Evolutionary conservation across 1,140 invertebrate genomes (phyloP).

Genomic region (Lordiphosa collinella): DNA sequence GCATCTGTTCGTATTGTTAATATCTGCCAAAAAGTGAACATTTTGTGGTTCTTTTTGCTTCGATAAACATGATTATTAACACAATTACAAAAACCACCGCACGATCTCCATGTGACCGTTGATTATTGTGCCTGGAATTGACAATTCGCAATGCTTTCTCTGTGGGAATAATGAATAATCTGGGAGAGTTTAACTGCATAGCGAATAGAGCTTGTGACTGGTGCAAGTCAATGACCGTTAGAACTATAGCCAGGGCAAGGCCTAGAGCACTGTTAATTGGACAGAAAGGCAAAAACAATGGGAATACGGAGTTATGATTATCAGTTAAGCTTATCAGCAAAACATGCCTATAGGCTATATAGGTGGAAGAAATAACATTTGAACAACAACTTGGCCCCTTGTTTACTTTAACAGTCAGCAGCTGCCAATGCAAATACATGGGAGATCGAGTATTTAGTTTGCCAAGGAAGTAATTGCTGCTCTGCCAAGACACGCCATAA

Average conservation of each 20-base stretch:
- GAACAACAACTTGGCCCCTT: slow-evolving; percentile 15
- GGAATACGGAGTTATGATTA: background rate
- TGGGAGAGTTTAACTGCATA: background rate
- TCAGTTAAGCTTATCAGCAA: too few species aligned
- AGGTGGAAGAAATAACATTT: slow-evolving; percentile 20
- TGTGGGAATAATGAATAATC: background rate
- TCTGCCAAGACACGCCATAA: slow-evolving; percentile 21
- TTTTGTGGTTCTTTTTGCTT: slow-evolving; percentile 23
- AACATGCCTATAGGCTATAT: background rate
- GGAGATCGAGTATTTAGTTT: slow-evolving; percentile 5
- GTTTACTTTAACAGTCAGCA: slow-evolving; percentile 30
- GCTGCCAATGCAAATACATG: slow-evolving; percentile 32
- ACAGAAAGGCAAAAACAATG: background rate
- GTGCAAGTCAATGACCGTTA: slow-evolving; percentile 58
- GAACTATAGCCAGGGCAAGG: too few species aligned
- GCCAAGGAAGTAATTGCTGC: slow-evolving; percentile 28
- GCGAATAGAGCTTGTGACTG: background rate
- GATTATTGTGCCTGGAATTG: slow-evolving; percentile 39
- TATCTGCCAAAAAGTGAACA: background rate
- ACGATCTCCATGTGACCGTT: slow-evolving; percentile 4
- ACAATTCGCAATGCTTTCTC: slow-evolving; percentile 52
- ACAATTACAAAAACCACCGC: slow-evolving; percentile 18
- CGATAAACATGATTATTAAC: slow-evolving; percentile 27
- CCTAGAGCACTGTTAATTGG: background rate
- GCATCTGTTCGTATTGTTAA: background rate